phyloP scores from a whole-genome alignment of 2,797 vertebrate species.

The Alfaro cultratus region DNA sequence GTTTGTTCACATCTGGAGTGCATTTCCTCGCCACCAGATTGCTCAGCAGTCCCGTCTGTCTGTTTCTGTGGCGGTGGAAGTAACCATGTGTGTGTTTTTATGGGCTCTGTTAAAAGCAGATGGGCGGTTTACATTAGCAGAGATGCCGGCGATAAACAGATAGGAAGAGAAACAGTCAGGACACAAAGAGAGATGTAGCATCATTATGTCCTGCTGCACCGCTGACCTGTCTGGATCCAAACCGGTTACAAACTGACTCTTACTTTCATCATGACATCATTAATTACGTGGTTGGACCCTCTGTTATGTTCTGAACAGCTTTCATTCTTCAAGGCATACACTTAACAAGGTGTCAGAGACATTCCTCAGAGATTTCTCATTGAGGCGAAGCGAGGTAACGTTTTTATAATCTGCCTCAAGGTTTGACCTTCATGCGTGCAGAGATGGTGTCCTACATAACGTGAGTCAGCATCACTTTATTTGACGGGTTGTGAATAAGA shows the following conservation, averaged over 20 bases:
- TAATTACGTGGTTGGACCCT: not conserved
- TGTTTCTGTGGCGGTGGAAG: conserved; percentile 43
- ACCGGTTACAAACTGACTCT: not conserved
- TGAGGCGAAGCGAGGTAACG: not conserved
- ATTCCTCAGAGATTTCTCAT: not conserved
- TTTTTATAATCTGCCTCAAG: not conserved
- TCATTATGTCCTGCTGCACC: not conserved
- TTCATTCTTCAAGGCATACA: not conserved
- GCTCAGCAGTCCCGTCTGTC: conserved; percentile 37
- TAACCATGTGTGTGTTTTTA: conserved; percentile 46
- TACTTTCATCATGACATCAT: not conserved
- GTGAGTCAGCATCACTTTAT: too few relatives aligned
- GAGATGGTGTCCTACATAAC: not conserved
- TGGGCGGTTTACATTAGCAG: conserved; percentile 69
- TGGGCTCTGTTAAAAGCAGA: conserved; percentile 75
- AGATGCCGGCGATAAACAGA: conserved; percentile 67
- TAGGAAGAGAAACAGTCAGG: conserved; percentile 26
- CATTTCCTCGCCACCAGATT: conserved; percentile 71
- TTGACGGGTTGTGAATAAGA: too few relatives aligned
- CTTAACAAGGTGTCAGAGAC: not conserved
- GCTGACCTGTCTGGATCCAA: not conserved
- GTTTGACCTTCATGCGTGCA: not conserved
- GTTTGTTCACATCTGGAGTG: conserved; percentile 82
- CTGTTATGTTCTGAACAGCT: not conserved
- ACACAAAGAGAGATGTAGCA: conserved; percentile 7